A percentile compares a stretch with the other conserved stretches of the same genome.
Conservation (phyloP, 2,797 vertebrate genomes). For the Ceryle rudis region DNA sequence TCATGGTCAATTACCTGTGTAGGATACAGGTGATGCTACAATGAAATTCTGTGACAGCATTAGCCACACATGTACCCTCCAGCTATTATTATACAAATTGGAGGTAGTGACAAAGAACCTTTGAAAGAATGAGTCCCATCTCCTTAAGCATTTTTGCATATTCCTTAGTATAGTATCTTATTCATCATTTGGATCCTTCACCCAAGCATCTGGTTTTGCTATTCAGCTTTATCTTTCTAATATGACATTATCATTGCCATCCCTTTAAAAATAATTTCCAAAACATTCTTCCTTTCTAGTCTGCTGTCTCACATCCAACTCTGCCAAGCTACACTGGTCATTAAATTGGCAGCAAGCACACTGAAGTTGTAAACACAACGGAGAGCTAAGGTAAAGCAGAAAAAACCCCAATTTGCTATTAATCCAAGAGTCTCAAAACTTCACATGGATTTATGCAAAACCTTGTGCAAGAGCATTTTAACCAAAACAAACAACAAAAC, state of each 20-base stretch:
- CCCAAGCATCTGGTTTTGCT: background rate
- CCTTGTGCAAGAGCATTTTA: background rate
- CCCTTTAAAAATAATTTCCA: background rate
- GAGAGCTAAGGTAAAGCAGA: background rate
- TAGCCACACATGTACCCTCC: background rate
- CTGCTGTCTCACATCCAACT: background rate
- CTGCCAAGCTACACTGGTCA: background rate
- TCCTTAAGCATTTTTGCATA: background rate
- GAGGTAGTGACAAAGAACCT: background rate
- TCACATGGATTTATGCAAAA: slow-evolving; percentile 11
- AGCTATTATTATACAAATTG: background rate
- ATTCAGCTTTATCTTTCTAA: background rate
- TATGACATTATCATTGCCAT: background rate
- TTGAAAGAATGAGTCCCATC: background rate
- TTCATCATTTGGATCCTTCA: background rate
- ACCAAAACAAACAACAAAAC: slow-evolving; percentile 21
- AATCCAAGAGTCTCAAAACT: background rate
- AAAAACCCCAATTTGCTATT: background rate
- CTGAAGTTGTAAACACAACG: background rate
- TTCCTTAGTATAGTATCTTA: background rate
- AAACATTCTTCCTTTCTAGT: background rate
- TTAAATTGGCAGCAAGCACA: background rate
- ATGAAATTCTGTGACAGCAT: background rate
- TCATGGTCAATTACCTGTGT: background rate
- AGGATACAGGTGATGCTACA: background rate